Base-by-base conservation (phyloP, 2,113 vertebrate species). In the Neotragus moschatus region DNA sequence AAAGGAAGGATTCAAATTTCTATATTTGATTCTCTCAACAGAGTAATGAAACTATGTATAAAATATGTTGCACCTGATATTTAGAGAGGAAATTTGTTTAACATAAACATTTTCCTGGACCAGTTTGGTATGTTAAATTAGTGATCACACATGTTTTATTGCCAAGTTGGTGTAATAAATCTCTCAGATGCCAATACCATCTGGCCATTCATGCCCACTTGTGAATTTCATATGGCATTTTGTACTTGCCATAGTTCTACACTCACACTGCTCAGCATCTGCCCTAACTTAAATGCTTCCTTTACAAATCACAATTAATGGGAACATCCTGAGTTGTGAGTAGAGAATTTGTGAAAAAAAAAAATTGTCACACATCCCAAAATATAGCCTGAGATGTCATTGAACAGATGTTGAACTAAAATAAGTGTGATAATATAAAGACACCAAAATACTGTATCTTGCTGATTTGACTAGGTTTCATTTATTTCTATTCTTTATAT, bases 111-210 rank as follows among this genome's bases (percentile, higher is more conserved):
- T 94, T 94, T 90, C 85, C 86, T 97, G 89, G 73, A 94, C 47
- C 7, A 36, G 16, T 75, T 93, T 95, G 96, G 8, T 90, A 94
- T 91, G 85, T 90, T 89, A 96, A 98, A 98, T 98, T 96, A 97
- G 82, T 94, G 63, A 97, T 97, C 63, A 95, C 94, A 97, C 96
- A 91, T 86, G 80, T 87, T 95, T 94, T 84, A 92, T 91, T 98
- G 92, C 89, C 97, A 98, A 97, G 90, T 96, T 85, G 84, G 95
- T 97, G 93, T 91, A 93, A 94, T 94, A 94, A 97, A 98, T 98
- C 91, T 98, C 90, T 98, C 73, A 97, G 88, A 96, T 97, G 82
- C 94, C 92, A 97, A 91, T 5, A 2, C 97, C 98, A 98, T 98
- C 97, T 21, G 98, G 92, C 94, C 96, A 96, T 96, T 92, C 39